A percentile compares a stretch with the other conserved stretches of the same genome.
Conservation (phyloP, 2,113 vertebrate species). For the Nothobranchius furzeri region DNA sequence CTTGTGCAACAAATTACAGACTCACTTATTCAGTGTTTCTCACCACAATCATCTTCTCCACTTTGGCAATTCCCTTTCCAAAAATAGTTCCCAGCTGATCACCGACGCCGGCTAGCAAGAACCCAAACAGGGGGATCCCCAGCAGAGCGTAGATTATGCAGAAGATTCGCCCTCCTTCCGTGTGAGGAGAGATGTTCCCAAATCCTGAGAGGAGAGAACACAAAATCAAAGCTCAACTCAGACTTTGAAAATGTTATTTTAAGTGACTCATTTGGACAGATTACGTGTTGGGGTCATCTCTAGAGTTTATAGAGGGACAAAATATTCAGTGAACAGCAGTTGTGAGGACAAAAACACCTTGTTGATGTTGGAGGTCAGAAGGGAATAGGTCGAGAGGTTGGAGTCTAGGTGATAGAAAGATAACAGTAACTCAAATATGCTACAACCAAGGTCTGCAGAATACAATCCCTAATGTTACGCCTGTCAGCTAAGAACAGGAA, state of each 20-base stretch:
- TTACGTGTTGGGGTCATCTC: too few relatives aligned
- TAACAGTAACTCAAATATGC: too few relatives aligned
- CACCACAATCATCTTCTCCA: constrained; percentile 97
- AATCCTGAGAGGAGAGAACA: constrained; percentile 83
- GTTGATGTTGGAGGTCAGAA: too few relatives aligned
- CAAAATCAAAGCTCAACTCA: neutral
- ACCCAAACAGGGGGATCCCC: constrained; percentile 97
- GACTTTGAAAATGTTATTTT: neutral
- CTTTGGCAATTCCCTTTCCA: constrained; percentile 95
- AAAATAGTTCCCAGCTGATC: constrained; percentile 98
- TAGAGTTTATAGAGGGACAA: too few relatives aligned
- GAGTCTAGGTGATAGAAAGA: too few relatives aligned
- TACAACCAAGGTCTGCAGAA: too few relatives aligned
- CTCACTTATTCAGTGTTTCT: constrained; percentile 55
- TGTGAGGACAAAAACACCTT: too few relatives aligned
- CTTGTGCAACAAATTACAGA: neutral
- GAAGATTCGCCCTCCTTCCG: constrained; percentile 96
- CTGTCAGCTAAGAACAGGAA: too few relatives aligned
- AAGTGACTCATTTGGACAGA: too few relatives aligned
- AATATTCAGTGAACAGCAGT: too few relatives aligned
- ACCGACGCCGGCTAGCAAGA: constrained; percentile 95
- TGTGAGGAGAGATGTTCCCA: constrained; percentile 97
- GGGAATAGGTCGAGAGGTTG: too few relatives aligned
- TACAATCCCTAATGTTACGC: too few relatives aligned
- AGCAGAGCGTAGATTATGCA: constrained; percentile 97